Evolutionary conservation across 2,797 vertebrate species (phyloP).

Genomic region (Sebastes trivittatus): DNA sequence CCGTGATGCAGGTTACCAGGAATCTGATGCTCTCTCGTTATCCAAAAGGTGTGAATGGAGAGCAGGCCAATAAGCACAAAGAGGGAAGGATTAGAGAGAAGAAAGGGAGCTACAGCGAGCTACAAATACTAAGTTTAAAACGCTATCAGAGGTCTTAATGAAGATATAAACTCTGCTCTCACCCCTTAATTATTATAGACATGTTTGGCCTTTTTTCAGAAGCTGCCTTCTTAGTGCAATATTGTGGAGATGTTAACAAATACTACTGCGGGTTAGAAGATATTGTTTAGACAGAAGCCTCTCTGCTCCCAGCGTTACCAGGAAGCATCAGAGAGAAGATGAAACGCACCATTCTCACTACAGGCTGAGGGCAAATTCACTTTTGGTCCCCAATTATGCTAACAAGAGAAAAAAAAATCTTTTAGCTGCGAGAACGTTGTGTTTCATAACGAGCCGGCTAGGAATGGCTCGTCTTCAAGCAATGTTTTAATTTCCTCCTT

Average conservation of each 20-base stretch:
- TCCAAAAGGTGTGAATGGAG: conserved; percentile 81
- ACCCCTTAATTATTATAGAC: conserved; percentile 78
- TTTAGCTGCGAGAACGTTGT: conserved; percentile 58
- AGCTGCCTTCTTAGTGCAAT: conserved; percentile 71
- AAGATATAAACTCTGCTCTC: conserved; percentile 68
- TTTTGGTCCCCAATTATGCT: conserved; percentile 82
- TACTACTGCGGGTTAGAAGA: conserved; percentile 64
- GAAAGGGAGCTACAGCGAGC: conserved; percentile 34
- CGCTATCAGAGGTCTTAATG: conserved; percentile 61
- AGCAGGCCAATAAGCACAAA: conserved; percentile 71
- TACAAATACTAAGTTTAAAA: conserved; percentile 35
- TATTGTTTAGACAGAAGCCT: conserved; percentile 64
- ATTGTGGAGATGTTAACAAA: conserved; percentile 78
- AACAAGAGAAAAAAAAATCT: conserved; percentile 76
- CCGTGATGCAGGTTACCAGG: conserved; percentile 87
- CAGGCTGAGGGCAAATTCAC: conserved; percentile 76
- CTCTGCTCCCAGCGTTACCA: conserved; percentile 68
- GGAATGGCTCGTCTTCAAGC: conserved; percentile 58
- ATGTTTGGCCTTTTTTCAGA: conserved; percentile 69
- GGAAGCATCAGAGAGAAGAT: conserved; percentile 76
- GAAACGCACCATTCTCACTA: conserved; percentile 68
- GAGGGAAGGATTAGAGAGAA: conserved; percentile 20
- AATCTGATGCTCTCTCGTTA: conserved; percentile 85
- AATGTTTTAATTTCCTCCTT: conserved; percentile 51
- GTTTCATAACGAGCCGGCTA: conserved; percentile 71